Evolutionary conservation across 1,140 invertebrate species (phyloP).

Genomic region (Drosophila elegans): DNA sequence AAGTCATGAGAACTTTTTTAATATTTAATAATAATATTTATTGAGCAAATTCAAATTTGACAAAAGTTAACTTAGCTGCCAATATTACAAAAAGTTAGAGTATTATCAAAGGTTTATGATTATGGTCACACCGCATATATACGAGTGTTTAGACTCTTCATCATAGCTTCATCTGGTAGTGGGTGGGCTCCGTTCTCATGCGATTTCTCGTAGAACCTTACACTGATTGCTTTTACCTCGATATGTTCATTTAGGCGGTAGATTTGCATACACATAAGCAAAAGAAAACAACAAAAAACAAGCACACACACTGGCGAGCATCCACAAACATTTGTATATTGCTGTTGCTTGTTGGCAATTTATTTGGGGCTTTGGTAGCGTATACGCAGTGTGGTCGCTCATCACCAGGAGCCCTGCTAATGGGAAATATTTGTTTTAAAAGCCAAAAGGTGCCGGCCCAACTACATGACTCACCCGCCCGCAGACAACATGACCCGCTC

Average conservation of each 20-base stretch:
- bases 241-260: slow-evolving; percentile 34
- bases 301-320: neutral
- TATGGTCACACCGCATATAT: slow-evolving; percentile 20
- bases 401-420: slow-evolving; percentile 56
- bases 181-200: neutral
- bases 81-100: no score
- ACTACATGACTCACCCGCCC: slow-evolving; percentile 62
- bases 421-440: slow-evolving; percentile 82
- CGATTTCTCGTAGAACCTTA: slow-evolving; percentile 8
- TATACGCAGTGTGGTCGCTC: slow-evolving; percentile 72
- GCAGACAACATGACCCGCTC: slow-evolving; percentile 14
- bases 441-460: slow-evolving; percentile 65
- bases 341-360: slow-evolving; percentile 38
- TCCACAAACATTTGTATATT: slow-evolving; percentile 20
- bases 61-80: no score
- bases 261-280: slow-evolving; percentile 23
- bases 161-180: slow-evolving; percentile 29
- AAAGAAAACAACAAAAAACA: neutral
- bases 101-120: slow-evolving; percentile 29
- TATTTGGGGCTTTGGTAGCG: slow-evolving; percentile 57
- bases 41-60: no score
- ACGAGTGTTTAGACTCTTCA: slow-evolving; percentile 22
- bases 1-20: no score
- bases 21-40: no score
- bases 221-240: slow-evolving; percentile 38